phyloP scores from a whole-genome alignment of 2,797 vertebrate genomes.

The Spea hammondii region DNA sequence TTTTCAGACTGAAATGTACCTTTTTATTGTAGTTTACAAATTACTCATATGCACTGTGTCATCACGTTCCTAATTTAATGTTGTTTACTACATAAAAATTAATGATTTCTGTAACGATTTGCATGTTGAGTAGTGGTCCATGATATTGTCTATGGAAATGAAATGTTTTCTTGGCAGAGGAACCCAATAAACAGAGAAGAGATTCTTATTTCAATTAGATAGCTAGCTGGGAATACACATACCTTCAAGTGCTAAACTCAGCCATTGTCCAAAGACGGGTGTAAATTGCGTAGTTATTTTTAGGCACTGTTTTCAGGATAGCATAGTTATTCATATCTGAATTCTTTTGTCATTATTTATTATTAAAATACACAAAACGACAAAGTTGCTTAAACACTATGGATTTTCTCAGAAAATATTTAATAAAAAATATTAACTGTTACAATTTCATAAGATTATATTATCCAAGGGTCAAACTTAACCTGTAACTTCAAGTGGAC shows the following conservation, averaged over 20 bases:
- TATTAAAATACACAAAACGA: too few relatives aligned
- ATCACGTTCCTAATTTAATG: slow-evolving; percentile 41
- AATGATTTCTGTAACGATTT: slow-evolving; percentile 47
- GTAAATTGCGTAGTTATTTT: neutral
- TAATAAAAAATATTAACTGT: too few relatives aligned
- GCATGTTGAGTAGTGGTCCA: slow-evolving; percentile 45
- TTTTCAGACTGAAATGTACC: slow-evolving; percentile 15
- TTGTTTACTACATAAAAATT: slow-evolving; percentile 50
- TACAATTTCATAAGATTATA: too few relatives aligned
- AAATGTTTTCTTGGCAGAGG: slow-evolving; percentile 45
- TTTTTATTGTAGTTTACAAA: slow-evolving; percentile 42
- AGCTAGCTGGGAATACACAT: slow-evolving; percentile 19
- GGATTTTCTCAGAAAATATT: too few relatives aligned
- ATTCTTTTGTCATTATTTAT: too few relatives aligned
- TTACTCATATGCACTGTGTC: slow-evolving; percentile 34
- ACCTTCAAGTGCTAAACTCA: slow-evolving; percentile 18
- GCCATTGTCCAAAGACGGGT: neutral
- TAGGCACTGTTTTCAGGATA: too few relatives aligned
- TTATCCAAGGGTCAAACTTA: too few relatives aligned
- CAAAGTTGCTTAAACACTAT: too few relatives aligned
- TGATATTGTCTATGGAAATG: slow-evolving; percentile 39
- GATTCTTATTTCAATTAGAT: slow-evolving; percentile 43
- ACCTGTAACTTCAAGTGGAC: too few relatives aligned
- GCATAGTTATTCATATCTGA: too few relatives aligned
- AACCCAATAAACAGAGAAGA: slow-evolving; percentile 34